These are phyloP conservation scores for Pandemis heparana DNA, from an alignment of 2,888 invertebrate genomes.

Conservation along the genomic window DNA sequence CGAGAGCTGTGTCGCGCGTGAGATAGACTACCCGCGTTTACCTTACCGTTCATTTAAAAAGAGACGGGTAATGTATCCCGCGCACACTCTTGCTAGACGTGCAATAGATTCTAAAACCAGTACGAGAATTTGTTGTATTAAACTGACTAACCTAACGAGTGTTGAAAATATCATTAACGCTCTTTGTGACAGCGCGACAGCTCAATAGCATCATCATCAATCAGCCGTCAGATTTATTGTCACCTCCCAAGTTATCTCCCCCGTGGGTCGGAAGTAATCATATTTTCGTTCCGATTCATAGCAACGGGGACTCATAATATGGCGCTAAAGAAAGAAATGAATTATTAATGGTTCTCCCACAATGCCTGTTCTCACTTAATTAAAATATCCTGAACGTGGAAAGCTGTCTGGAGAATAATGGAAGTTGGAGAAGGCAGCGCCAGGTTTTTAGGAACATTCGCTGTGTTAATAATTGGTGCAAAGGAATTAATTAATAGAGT, in stretches of 20 bases:
- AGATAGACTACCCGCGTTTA: too few species aligned
- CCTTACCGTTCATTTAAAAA: too few species aligned
- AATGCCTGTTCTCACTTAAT: conserved; percentile 28
- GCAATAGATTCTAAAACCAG: too few species aligned
- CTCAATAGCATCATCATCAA: neutral
- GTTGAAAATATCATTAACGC: too few species aligned
- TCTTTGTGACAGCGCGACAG: too few species aligned
- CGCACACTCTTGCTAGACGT: too few species aligned
- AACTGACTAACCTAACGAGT: too few species aligned
- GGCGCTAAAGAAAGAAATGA: conserved; percentile 35
- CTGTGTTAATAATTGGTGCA: neutral
- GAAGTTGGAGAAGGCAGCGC: neutral
- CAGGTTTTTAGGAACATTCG: neutral
- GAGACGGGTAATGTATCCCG: too few species aligned
- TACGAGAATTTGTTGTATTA: too few species aligned
- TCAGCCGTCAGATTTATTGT: conserved; percentile 9
- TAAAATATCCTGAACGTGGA: conserved; percentile 22
- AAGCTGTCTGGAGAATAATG: conserved; percentile 21
- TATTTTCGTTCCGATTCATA: conserved; percentile 33
- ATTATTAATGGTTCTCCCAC: conserved; percentile 34
- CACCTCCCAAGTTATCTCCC: neutral
- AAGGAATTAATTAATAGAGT: too few species aligned
- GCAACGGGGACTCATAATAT: conserved; percentile 24
- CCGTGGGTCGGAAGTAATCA: conserved; percentile 26
- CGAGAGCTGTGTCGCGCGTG: too few species aligned